Conservation (phyloP, 2,797 vertebrate genomes). For the Salmo trutta region DNA sequence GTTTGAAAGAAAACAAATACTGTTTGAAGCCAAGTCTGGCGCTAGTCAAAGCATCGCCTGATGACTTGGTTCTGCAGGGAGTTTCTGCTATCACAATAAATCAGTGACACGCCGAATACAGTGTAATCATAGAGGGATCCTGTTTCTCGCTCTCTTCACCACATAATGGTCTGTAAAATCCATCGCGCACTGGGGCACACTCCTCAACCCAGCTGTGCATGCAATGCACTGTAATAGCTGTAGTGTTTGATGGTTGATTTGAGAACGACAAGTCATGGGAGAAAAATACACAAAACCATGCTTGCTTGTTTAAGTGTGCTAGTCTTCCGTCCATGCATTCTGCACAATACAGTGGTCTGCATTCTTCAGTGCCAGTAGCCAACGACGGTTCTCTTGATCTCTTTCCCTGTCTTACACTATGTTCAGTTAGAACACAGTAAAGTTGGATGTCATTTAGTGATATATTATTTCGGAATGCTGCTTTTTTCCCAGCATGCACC, state of each 20-base stretch:
- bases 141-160: constrained; percentile 62
- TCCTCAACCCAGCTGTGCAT: constrained; percentile 12
- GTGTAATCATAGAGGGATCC: constrained; percentile 66
- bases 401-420: not conserved
- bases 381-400: constrained; percentile 29
- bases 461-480: not conserved
- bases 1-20: too few species aligned
- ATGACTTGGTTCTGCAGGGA: constrained; percentile 67
- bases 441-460: not conserved
- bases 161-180: constrained; percentile 25
- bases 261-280: constrained; percentile 63
- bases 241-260: constrained; percentile 72
- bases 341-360: not conserved
- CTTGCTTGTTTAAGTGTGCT: constrained; percentile 55
- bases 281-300: constrained; percentile 53
- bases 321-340: constrained; percentile 17
- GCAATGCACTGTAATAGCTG: constrained; percentile 32
- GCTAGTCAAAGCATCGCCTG: constrained; percentile 61
- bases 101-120: constrained; percentile 65
- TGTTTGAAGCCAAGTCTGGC: constrained; percentile 42
- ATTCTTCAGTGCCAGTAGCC: constrained; percentile 3
- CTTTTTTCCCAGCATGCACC: constrained; percentile 47
- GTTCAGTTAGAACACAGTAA: not conserved
- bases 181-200: constrained; percentile 13
- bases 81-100: constrained; percentile 73